phyloP scores from a whole-genome alignment of 2,888 invertebrate genomes.

The Plutella xylostella region DNA sequence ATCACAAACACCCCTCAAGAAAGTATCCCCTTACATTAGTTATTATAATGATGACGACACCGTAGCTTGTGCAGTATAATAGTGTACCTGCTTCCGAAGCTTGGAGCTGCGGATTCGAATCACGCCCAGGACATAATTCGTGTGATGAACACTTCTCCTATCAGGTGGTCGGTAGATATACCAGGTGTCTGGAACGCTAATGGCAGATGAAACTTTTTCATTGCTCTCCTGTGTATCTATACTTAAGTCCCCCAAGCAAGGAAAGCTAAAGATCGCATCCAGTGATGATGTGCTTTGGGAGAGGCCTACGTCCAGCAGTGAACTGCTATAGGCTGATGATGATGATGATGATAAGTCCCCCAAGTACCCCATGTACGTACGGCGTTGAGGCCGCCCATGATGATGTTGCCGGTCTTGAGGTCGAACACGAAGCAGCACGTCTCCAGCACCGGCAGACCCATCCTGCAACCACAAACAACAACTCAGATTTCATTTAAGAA shows the following conservation, averaged over 20 bases:
- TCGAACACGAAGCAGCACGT: slow-evolving; percentile 35
- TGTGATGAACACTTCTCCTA: not conserved
- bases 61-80: too few species aligned
- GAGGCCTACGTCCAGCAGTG: too few species aligned
- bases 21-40: too few species aligned
- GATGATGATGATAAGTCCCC: too few species aligned
- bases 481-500: too few species aligned
- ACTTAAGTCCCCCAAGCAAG: not conserved
- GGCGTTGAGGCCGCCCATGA: slow-evolving; percentile 33
- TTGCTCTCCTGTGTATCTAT: not conserved
- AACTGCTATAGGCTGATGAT: not conserved
- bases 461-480: too few species aligned
- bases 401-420: slow-evolving; percentile 32
- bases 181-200: not conserved
- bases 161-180: not conserved
- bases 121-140: not conserved
- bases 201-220: not conserved
- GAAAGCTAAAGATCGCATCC: too few species aligned
- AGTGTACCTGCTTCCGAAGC: too few species aligned
- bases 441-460: slow-evolving; percentile 21
- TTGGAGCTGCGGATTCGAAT: too few species aligned
- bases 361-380: slow-evolving; percentile 28
- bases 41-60: too few species aligned
- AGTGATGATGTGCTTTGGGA: too few species aligned
- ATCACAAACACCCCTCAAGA: not conserved